Base-by-base conservation (phyloP, 2,113 vertebrate genomes). In the Bombycilla garrulus region DNA sequence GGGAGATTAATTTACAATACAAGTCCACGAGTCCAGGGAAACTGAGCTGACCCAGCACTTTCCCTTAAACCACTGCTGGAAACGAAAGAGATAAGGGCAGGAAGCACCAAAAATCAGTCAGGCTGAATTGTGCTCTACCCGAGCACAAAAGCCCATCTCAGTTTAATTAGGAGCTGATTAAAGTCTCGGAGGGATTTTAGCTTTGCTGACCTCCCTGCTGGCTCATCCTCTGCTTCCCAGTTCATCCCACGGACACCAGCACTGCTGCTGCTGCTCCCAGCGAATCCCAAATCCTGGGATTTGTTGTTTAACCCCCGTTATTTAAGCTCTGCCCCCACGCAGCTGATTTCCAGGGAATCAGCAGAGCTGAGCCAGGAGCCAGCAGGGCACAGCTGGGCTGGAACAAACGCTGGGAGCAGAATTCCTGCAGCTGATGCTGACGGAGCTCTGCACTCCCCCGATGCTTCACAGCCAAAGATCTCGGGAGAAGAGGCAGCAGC, bases 101-200 rank as follows among this genome's bases (percentile, higher is more conserved):
- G 22, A 45, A 62, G 66, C 72, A 66, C 73, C 87, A 40, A 79
- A 70, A 65, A 69, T 80, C 89, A n/a, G 20, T 18, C 83, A 42
- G 81, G 15, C 76, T 50, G 48, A 73, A 6, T 11, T 12, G 72
- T 69, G 60, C 89, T 81, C 81, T 40, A 14, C 14, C 13, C 3
- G 35, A 79, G 35, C 50, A 36, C 66, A 54, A 85, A 86, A 93
- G 12, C 81, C 71, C 91, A 56, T 50, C 81, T 92, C 56, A 1
- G 12, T 44, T 80, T 92, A 93, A 97, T 93, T 85, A 87, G 73
- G 20, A 76, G 72, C 89, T 66, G 74, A 72, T 94, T 80, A 81
- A 81, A 33, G 9, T 7, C 53, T 54, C 7, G 33, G 12, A n/a
- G 42, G 20, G 42, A 65, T 81, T 83, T 16, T 28, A 87, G 90